Percentiles rank a stretch among this genome's conserved stretches.
Conservation (phyloP, 2,113 vertebrate genomes). For the Hippolais icterina region DNA sequence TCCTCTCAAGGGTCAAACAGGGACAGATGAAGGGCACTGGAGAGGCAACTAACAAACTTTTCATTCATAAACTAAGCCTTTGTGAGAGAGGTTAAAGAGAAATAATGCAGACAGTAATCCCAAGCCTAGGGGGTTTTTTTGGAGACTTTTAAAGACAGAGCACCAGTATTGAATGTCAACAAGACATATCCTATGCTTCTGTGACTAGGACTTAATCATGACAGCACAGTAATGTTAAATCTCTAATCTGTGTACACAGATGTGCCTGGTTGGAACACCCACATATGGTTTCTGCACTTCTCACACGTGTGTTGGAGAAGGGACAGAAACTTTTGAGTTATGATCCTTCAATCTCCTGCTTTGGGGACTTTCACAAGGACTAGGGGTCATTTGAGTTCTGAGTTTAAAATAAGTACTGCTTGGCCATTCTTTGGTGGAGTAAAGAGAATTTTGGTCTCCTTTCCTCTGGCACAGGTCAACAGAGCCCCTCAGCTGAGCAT, state of each 20-base stretch:
- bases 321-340: not conserved
- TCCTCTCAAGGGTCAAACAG: not conserved
- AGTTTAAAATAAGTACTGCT: not conserved
- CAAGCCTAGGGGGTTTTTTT: not conserved
- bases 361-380: not conserved
- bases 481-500: not conserved
- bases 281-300: not conserved
- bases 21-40: not conserved
- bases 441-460: not conserved
- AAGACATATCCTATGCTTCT: not conserved
- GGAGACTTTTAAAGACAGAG: not conserved
- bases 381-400: not conserved
- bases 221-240: not conserved
- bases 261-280: not conserved
- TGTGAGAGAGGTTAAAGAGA: not conserved
- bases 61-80: not conserved
- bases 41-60: not conserved
- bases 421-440: not conserved
- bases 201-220: not conserved
- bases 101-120: not conserved
- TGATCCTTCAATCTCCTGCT: not conserved
- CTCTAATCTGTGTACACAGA: not conserved
- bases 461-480: not conserved
- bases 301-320: not conserved
- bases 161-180: accelerated